Conservation (phyloP, 1,140 invertebrate species). For the Aphaenogaster rudis region DNA sequence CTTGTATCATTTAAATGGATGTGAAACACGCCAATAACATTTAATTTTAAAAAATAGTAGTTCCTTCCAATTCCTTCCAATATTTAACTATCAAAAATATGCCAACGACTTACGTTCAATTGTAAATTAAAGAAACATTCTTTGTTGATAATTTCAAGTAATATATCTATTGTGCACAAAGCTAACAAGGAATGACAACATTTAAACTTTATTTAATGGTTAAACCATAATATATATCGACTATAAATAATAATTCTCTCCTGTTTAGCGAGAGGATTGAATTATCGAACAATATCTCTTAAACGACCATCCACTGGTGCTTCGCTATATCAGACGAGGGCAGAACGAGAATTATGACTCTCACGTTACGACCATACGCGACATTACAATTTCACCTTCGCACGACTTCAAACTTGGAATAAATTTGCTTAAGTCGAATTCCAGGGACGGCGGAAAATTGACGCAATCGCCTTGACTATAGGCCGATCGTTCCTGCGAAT, state of each 20-base stretch:
- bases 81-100: neutral
- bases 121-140: neutral
- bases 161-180: neutral
- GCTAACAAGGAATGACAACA: neutral
- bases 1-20: neutral
- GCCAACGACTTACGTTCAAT: neutral
- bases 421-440: conserved; percentile 24
- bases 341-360: conserved; percentile 12
- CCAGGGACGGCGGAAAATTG: conserved; percentile 27
- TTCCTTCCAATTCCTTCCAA: neutral
- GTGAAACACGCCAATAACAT: neutral
- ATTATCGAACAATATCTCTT: conserved; percentile 26
- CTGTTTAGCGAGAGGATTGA: conserved; percentile 5
- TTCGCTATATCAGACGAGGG: neutral
- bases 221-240: neutral
- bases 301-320: neutral
- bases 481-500: conserved; percentile 9
- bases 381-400: conserved; percentile 28
- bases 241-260: conserved; percentile 20
- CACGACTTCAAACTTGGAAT: neutral
- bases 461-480: conserved; percentile 22
- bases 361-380: conserved; percentile 13
- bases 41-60: neutral
- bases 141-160: neutral
- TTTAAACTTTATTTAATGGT: neutral